Percentiles rank a stretch among this genome's conserved stretches.
phyloP scores from a whole-genome alignment of 2,797 vertebrate genomes.

The Halcyon chelicuti region DNA sequence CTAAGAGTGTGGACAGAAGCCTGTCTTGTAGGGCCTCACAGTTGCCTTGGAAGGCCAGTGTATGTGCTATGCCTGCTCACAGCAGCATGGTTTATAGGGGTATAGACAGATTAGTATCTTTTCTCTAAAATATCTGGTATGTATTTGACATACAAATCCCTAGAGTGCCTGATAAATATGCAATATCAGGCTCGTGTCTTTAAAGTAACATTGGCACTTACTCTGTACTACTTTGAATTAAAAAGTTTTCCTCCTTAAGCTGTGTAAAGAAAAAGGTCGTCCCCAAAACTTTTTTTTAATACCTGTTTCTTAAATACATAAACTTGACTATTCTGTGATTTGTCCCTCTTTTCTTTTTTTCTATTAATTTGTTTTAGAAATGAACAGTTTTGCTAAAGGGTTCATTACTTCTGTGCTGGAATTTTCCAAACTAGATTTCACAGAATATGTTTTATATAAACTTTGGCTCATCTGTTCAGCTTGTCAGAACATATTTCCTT shows the following conservation, averaged over 20 bases:
- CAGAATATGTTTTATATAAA: background rate
- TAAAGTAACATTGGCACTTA: background rate
- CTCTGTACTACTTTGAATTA: background rate
- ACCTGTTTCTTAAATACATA: background rate
- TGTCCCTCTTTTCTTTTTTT: background rate
- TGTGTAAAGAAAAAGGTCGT: background rate
- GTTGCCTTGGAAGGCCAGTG: background rate
- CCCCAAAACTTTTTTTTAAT: background rate
- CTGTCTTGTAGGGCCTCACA: background rate
- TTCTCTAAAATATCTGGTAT: slow-evolving; percentile 17
- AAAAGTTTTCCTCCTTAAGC: background rate
- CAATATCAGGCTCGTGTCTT: background rate
- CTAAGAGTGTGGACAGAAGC: background rate
- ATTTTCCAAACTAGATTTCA: background rate
- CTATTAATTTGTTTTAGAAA: background rate
- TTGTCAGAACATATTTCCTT: slow-evolving; percentile 10
- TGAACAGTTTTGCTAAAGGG: background rate
- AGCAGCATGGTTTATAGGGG: background rate
- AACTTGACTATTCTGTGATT: background rate
- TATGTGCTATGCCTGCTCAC: background rate
- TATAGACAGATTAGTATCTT: slow-evolving; percentile 3
- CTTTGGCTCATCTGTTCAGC: background rate
- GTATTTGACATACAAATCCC: background rate
- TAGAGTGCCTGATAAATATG: background rate
- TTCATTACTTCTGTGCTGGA: background rate